Conservation (phyloP, 1,140 invertebrate species). For the Conus ventricosus region DNA sequence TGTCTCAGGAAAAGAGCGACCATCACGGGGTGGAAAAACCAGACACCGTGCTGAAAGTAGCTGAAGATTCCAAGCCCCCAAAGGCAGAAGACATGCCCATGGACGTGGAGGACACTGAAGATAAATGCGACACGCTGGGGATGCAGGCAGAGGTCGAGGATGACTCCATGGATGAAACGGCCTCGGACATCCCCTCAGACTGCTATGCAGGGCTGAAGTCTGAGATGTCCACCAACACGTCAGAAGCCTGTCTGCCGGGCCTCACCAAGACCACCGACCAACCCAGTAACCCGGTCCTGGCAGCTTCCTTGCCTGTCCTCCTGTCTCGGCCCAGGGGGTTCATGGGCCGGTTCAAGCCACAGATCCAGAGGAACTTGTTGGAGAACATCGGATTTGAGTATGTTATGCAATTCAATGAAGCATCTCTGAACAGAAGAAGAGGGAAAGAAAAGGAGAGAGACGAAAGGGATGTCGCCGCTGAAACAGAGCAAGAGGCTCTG, state of each 20-base stretch:
- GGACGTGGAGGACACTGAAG: not conserved
- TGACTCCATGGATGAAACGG: not conserved
- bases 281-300: slow-evolving; percentile 23
- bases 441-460: slow-evolving; percentile 59
- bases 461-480: slow-evolving; percentile 46
- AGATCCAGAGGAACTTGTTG: slow-evolving; percentile 92
- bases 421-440: slow-evolving; percentile 82
- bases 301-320: slow-evolving; percentile 40
- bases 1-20: not conserved
- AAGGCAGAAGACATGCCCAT: not conserved
- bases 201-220: not conserved
- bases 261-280: not conserved
- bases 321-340: slow-evolving; percentile 79
- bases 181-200: not conserved
- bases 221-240: slow-evolving; percentile 29
- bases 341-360: slow-evolving; percentile 75
- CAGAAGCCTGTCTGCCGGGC: not conserved
- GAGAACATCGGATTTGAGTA: slow-evolving; percentile 96
- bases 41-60: not conserved
- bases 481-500: slow-evolving; percentile 34
- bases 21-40: no score
- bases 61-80: not conserved
- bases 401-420: slow-evolving; percentile 97
- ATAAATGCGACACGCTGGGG: no score
- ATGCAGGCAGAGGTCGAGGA: not conserved